These are phyloP conservation scores for Ciconia boyciana DNA, from an alignment of 2,113 vertebrate genomes.

Conservation along the genomic window DNA sequence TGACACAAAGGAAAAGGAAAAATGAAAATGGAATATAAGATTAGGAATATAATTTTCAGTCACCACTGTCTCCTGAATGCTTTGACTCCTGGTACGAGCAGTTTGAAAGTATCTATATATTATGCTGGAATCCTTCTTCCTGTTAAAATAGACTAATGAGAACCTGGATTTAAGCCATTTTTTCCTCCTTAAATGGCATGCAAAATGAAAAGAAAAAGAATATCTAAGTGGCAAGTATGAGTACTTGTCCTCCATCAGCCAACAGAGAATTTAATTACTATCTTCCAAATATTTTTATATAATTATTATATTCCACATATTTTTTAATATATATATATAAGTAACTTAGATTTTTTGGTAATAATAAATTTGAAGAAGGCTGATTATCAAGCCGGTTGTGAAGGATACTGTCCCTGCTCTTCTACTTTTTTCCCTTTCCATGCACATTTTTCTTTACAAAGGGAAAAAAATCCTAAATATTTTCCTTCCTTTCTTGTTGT, in stretches of 20 bases:
- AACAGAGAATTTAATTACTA: neutral
- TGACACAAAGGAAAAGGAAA: slow-evolving; percentile 41
- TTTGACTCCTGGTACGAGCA: neutral
- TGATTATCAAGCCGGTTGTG: neutral
- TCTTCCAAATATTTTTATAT: no score
- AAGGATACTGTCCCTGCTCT: neutral
- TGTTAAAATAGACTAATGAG: neutral
- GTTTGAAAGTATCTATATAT: neutral
- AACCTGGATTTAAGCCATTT: neutral
- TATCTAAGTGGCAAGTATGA: neutral
- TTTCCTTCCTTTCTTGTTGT: neutral
- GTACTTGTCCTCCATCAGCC: neutral
- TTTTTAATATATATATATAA: neutral
- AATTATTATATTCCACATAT: no score
- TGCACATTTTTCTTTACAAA: neutral
- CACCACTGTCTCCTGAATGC: neutral
- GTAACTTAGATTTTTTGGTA: neutral
- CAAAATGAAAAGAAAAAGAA: neutral
- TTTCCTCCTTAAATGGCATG: neutral
- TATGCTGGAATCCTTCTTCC: neutral
- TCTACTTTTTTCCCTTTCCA: neutral
- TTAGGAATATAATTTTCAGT: slow-evolving; percentile 48
- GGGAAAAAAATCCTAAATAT: accelerated
- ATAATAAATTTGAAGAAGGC: neutral
- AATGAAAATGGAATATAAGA: slow-evolving; percentile 50